These are phyloP conservation scores for Pangasianodon gigas DNA, from an alignment of 2,113 vertebrate genomes.

Conservation along the genomic window DNA sequence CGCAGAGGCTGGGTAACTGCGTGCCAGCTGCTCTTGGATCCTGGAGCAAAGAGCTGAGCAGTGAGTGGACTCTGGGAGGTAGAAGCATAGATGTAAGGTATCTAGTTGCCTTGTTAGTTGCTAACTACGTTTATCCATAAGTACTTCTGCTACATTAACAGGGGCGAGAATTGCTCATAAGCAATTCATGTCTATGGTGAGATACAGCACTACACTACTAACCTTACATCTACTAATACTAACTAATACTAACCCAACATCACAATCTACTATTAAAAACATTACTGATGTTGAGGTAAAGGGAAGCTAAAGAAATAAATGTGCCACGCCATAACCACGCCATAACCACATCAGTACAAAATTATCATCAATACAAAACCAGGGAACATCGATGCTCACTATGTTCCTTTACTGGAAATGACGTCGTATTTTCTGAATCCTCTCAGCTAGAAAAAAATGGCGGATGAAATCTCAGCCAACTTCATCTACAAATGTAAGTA, in stretches of 20 bases:
- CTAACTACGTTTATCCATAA: background rate
- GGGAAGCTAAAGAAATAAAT: background rate
- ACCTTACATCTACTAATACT: background rate
- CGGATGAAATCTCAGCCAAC: too few species aligned
- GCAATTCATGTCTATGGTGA: background rate
- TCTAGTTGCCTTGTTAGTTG: background rate
- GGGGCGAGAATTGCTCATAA: background rate
- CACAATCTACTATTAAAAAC: background rate
- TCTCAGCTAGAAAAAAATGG: too few species aligned
- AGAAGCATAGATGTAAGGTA: background rate
- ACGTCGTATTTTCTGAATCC: too few species aligned
- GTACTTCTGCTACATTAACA: background rate
- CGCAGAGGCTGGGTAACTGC: background rate
- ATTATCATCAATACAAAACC: too few species aligned
- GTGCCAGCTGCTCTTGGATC: background rate
- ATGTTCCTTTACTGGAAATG: too few species aligned
- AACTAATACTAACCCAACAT: background rate
- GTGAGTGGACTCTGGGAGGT: background rate
- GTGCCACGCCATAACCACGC: too few species aligned
- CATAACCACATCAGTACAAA: too few species aligned
- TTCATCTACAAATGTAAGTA: too few species aligned
- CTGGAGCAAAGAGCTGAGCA: background rate
- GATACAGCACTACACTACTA: background rate
- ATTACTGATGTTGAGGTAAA: background rate
- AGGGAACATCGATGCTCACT: too few species aligned